Percentiles rank a stretch among this genome's conserved stretches.
Evolutionary conservation across 2,113 vertebrate genomes (phyloP).

Genomic region (Rhabdornis inornatus): DNA sequence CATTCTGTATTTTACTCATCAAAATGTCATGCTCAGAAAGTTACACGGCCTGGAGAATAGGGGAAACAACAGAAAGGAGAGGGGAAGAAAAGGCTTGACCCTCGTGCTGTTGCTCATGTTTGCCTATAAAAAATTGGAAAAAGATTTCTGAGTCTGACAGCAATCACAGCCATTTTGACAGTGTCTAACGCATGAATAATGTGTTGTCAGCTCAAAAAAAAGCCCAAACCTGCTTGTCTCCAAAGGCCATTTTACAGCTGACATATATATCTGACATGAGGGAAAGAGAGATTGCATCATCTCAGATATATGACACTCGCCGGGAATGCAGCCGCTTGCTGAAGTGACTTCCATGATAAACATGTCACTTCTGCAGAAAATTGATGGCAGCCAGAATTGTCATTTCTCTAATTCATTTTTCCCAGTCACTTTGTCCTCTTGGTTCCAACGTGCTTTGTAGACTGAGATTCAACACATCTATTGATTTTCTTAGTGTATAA

Average conservation of each 20-base stretch:
- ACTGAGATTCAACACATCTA: neutral
- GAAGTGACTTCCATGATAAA: constrained; percentile 20
- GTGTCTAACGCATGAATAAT: neutral
- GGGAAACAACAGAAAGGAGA: neutral
- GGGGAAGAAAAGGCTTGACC: neutral
- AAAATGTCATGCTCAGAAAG: neutral
- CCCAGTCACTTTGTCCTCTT: neutral
- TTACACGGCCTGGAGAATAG: neutral
- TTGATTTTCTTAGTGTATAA: neutral
- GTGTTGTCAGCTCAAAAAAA: neutral
- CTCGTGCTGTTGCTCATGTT: neutral
- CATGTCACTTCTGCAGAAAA: neutral
- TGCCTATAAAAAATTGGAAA: neutral
- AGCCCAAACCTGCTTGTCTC: neutral
- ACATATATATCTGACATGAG: neutral
- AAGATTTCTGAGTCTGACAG: neutral
- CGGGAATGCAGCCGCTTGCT: neutral
- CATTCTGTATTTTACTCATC: neutral
- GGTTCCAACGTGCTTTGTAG: neutral
- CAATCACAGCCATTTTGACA: neutral
- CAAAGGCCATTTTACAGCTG: neutral
- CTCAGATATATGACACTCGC: neutral
- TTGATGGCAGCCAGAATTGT: neutral
- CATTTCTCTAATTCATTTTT: neutral
- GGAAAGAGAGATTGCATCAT: neutral